Conservation (phyloP, 2,113 vertebrate species). For the Bettongia penicillata region DNA sequence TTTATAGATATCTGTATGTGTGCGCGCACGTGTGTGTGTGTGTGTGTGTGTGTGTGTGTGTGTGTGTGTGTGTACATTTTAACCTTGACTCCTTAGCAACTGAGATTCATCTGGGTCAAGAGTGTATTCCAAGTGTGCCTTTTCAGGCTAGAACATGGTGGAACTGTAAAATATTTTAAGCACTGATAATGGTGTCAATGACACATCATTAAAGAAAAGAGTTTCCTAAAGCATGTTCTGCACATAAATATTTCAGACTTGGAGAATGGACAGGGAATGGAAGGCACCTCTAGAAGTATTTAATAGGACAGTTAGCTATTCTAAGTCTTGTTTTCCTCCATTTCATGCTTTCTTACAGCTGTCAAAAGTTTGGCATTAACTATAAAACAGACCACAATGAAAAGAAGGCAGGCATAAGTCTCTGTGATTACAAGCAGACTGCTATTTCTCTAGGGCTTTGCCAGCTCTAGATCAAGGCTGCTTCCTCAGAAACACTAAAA, state of each 20-base stretch:
- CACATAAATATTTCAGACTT: not conserved
- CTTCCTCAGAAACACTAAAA: not conserved
- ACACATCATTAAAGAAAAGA: not conserved
- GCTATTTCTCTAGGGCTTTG: not conserved
- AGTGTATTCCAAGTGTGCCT: not conserved
- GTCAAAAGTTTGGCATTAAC: not conserved
- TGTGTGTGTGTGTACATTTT: not conserved
- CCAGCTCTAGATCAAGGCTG: not conserved
- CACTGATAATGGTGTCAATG: not conserved
- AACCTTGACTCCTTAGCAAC: not conserved
- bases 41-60: not conserved
- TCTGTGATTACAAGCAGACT: not conserved
- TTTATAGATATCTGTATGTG: too few relatives aligned
- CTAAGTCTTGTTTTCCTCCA: not conserved
- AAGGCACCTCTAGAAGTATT: not conserved
- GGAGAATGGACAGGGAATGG: not conserved
- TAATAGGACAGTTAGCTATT: not conserved
- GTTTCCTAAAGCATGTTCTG: not conserved
- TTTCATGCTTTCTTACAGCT: not conserved
- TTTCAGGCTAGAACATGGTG: not conserved
- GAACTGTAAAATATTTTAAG: not conserved
- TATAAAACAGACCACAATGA: not conserved
- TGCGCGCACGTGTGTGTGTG: not conserved
- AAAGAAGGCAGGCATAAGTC: not conserved
- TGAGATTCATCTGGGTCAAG: not conserved